These are phyloP conservation scores for Ridgeia piscesae DNA, from an alignment of 1,140 invertebrate species.

Conservation along the genomic window DNA sequence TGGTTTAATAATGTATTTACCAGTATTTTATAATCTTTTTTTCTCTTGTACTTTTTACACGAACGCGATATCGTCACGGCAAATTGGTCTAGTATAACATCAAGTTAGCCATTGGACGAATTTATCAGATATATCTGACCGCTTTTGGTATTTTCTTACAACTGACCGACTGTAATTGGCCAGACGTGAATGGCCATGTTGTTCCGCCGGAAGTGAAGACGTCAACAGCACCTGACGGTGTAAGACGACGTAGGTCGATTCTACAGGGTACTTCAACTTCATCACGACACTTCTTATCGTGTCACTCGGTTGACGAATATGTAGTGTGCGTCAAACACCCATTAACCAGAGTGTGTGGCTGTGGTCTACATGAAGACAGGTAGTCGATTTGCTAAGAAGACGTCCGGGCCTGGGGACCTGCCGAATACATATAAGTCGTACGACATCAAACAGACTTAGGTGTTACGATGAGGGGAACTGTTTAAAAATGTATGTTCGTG, in stretches of 20 bases:
- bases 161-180: too few relatives aligned
- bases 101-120: too few relatives aligned
- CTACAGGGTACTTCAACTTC: neutral
- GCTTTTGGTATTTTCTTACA: too few relatives aligned
- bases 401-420: neutral
- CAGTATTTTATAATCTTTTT: too few relatives aligned
- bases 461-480: neutral
- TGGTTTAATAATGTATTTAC: too few relatives aligned
- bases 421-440: neutral
- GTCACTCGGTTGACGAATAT: neutral
- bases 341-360: neutral
- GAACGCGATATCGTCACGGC: too few relatives aligned
- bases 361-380: neutral
- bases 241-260: neutral
- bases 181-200: too few relatives aligned
- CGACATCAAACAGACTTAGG: neutral
- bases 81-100: too few relatives aligned
- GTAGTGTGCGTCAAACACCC: neutral
- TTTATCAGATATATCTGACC: too few relatives aligned
- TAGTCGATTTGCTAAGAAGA: neutral
- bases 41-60: too few relatives aligned
- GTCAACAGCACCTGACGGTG: neutral
- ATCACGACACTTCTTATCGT: neutral
- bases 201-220: neutral
- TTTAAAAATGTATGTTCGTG: neutral